Conservation (phyloP, 53 echinoderm and acorn worm genomes). For the Holothuria leucospilota region DNA sequence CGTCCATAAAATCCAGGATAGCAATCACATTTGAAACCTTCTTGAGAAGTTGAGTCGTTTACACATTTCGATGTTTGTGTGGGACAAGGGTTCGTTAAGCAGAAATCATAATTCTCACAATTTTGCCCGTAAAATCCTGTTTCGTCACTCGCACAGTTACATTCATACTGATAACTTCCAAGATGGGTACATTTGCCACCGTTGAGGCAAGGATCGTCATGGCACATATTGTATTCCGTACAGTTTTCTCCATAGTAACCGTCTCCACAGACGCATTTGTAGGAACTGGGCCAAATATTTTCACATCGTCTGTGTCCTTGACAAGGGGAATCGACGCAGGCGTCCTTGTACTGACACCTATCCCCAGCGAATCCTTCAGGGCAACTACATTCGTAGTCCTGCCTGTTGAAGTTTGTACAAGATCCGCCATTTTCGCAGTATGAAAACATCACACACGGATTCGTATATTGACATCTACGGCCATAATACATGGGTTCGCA, state of each 20-base stretch:
- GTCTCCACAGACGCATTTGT: constrained; percentile 62
- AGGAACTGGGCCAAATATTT: constrained; percentile 54
- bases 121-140: constrained; percentile 76
- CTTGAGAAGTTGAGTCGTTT: constrained; percentile 23
- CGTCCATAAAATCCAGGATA: constrained; percentile 65
- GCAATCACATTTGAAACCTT: constrained; percentile 66
- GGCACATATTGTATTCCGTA: constrained; percentile 66
- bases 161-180: constrained; percentile 46
- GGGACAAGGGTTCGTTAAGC: constrained; percentile 40
- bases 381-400: constrained; percentile 62
- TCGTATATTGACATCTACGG: constrained; percentile 55
- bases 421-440: constrained; percentile 71
- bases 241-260: constrained; percentile 73
- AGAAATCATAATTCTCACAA: constrained; percentile 66
- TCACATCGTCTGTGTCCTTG: constrained; percentile 55
- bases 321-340: constrained; percentile 71
- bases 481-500: constrained; percentile 71
- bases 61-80: constrained; percentile 27
- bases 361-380: constrained; percentile 61
- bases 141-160: constrained; percentile 60
- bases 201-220: constrained; percentile 69
- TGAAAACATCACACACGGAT: constrained; percentile 55
- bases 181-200: constrained; percentile 58
- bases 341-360: constrained; percentile 59
- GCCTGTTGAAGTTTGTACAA: constrained; percentile 54